These are phyloP conservation scores for Pristis pectinata DNA, from an alignment of 2,797 vertebrate genomes.

Conservation along the genomic window DNA sequence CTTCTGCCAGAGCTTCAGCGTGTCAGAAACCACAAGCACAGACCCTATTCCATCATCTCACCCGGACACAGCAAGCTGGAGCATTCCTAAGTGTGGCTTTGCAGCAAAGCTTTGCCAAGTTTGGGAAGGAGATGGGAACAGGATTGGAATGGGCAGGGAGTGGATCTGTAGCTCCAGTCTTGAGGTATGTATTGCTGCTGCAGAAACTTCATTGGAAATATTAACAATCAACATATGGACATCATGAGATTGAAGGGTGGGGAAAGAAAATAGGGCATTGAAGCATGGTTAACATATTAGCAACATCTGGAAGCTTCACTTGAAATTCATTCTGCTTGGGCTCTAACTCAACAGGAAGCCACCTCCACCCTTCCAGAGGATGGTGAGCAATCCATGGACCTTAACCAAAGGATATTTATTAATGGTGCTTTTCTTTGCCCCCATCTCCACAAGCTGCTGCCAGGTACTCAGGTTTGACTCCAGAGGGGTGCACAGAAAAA, in stretches of 20 bases:
- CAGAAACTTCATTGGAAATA: background rate
- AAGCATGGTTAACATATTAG: background rate
- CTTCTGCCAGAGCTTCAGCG: background rate
- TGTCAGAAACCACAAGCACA: conserved; percentile 6
- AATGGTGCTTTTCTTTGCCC: background rate
- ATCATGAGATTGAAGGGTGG: background rate
- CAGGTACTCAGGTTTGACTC: too few species aligned
- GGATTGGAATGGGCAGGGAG: background rate
- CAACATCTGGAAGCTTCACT: background rate
- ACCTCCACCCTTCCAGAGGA: background rate
- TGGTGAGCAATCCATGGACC: background rate
- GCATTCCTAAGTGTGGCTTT: background rate
- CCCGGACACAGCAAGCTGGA: background rate
- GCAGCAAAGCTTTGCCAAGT: background rate
- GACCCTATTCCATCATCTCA: background rate
- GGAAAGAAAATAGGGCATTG: background rate
- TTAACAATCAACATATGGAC: background rate
- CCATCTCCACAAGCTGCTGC: background rate
- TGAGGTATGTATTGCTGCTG: background rate
- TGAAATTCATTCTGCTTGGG: background rate
- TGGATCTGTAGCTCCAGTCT: background rate
- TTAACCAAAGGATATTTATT: background rate
- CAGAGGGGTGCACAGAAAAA: too few species aligned
- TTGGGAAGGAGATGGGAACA: background rate
- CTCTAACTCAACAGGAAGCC: background rate